Evolutionary conservation across 2,113 vertebrate species (phyloP), one percentile per base, ranked within the genome.

Genomic region (Channa maculata): DNA sequence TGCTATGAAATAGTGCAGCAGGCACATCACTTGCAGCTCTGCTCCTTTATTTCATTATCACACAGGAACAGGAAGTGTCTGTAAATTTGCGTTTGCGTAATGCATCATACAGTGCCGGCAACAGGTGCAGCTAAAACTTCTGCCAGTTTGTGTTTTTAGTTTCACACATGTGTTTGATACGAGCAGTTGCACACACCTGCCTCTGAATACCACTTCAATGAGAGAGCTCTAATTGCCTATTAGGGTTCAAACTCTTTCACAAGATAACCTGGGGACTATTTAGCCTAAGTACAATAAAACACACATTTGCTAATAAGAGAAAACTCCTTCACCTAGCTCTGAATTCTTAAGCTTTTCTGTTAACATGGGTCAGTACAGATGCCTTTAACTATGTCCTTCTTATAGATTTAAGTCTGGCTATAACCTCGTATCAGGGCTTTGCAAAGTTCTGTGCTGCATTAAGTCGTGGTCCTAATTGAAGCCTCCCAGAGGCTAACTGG

Each of bases 391-490:
- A 71, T 55, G 82, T 72, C 71, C 74, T 66, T 64, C 65, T 71
- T 86, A 92, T 88, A 81, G 90, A 92, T 90, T 77, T 49, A 59
- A 82, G 71, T 82, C 74, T 37, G 41, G 73, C 79, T 86, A 71
- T 82, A 82, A 87, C 85, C 70, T 82, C 64, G 50, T 85, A 86
- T 88, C 86, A 86, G 87, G 71, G 73, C 75, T 80, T 85, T 86
- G 84, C 72, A 81, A 89, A 92, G 89, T 89, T 89, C 86, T 83
- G 85, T 62, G 87, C 84, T 65, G 86, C 80, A 90, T 94, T 93
- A 92, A 92, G 91, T 80, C 82, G 72, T 55, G 64, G 75, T 77
- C 80, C 80, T 94, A 92, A 94, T 94, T 92, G 89, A 92, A 89
- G 86, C 82, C 75, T 90, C 89, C 88, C 84, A 82, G 75, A 88